These are phyloP conservation scores for Armadillidium nasatum DNA, from an alignment of 1,140 invertebrate species.

Conservation along the genomic window DNA sequence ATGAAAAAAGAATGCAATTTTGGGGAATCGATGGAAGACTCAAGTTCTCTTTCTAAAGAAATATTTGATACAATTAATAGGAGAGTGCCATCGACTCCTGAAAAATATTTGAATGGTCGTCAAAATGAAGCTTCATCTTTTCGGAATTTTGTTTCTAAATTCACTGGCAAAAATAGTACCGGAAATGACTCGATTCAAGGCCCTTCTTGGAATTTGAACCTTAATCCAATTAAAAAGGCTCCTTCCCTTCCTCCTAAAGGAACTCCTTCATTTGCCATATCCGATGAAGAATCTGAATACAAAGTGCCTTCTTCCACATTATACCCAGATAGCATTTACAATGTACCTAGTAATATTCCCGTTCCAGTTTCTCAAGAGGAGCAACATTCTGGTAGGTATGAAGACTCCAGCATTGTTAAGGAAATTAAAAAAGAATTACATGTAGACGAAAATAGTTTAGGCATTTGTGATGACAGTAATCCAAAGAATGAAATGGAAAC, in stretches of 20 bases:
- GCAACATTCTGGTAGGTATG: too few species aligned
- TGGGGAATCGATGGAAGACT: neutral
- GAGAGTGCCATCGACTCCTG: neutral
- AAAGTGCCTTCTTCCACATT: neutral
- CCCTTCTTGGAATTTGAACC: neutral
- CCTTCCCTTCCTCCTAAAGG: slow-evolving; percentile 4
- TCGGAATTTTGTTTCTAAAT: neutral
- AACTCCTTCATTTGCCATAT: neutral
- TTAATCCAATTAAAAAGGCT: neutral
- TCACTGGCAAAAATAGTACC: neutral
- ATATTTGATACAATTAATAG: neutral
- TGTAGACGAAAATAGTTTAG: neutral
- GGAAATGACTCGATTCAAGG: neutral
- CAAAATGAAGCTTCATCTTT: neutral
- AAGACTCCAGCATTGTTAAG: neutral
- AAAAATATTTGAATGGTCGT: neutral
- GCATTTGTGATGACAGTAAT: neutral
- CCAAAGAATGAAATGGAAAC: neutral
- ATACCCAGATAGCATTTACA: neutral
- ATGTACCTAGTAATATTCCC: neutral
- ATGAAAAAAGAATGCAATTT: neutral
- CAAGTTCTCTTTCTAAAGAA: neutral
- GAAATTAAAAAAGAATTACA: neutral
- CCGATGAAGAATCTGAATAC: neutral
- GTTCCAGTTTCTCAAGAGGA: neutral